A percentile compares a stretch with the other conserved stretches of the same genome.
Evolutionary conservation across 2,113 vertebrate species (phyloP).

Genomic region (Ibidorhyncha struthersii): DNA sequence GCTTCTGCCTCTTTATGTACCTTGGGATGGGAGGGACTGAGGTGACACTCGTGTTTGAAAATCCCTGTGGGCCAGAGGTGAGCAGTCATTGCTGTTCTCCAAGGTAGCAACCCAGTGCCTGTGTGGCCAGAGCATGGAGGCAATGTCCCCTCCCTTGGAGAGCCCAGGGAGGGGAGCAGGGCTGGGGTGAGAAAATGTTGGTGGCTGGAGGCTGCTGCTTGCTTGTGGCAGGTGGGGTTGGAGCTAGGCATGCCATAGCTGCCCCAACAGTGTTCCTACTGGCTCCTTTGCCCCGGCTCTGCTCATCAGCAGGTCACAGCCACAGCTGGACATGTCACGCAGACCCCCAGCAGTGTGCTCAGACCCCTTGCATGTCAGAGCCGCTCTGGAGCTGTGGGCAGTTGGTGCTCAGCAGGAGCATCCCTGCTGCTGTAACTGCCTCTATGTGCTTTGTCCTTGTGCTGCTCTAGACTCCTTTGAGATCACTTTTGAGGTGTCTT

Average conservation of each 20-base stretch:
- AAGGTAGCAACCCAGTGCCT: not conserved
- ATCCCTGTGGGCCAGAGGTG: rapidly evolving
- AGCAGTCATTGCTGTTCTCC: not conserved
- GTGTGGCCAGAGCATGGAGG: not conserved
- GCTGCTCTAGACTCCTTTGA: not conserved
- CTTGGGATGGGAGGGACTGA: not conserved
- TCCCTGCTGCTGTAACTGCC: not conserved
- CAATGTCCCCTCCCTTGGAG: not conserved
- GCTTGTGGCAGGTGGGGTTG: not conserved
- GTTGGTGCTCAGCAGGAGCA: not conserved
- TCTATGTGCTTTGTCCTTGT: not conserved
- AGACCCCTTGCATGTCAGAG: not conserved
- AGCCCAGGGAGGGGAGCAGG: not conserved
- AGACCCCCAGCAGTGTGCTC: not conserved
- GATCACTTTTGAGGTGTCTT: not conserved
- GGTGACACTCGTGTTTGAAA: not conserved
- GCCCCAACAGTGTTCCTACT: rapidly evolving
- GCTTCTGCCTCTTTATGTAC: not conserved
- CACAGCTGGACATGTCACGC: not conserved
- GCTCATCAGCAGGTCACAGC: not conserved
- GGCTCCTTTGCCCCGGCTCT: not conserved
- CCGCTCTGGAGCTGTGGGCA: not conserved
- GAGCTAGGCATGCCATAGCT: not conserved
- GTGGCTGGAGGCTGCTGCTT: not conserved
- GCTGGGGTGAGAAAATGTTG: not conserved